Evolutionary conservation across 2,797 vertebrate genomes (phyloP), one percentile per base, ranked within the genome.

Genomic region (Cygnus olor): DNA sequence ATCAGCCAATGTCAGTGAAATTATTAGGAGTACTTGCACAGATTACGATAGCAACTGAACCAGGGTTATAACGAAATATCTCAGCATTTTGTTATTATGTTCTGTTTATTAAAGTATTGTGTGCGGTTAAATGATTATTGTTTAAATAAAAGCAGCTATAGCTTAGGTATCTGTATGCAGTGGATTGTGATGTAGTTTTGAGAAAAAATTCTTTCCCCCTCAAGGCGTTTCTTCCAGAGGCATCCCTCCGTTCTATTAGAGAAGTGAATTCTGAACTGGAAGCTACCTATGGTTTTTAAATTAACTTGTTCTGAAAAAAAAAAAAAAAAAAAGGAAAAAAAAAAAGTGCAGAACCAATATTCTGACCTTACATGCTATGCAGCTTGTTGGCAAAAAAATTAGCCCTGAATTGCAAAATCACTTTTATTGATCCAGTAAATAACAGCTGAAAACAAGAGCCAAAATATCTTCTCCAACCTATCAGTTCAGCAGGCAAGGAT

Each of bases 371-470:
- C 4, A 83, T 56, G 42, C 68, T 88, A 44, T 24, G 28, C n/a
- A 69, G 78, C 53, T 82, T 72, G 74, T 76, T 92, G 78, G 80
- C 93, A 89, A 95, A 93, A 95, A 95, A 96, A 93, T 70, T 69
- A 94, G 51, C 42, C 79, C 74, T 87, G 93, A 93, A 93, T 91
- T 90, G 90, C 76, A 95, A 96, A 96, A 96, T 94, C 91, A 85
- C 76, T 96, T 96, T 79, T 95, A 97, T 96, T 97, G 96, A 97
- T 96, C 85, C 84, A 72, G 83, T 85, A 94, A 95, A 79, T 90
- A 97, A 94, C 79, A 93, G 72, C 86, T 92, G 90, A 96, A 96
- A 94, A 83, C 56, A 93, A 87, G 73, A 77, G 60, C 25, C 38
- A 51, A 57, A 57, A 32, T 54, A 58, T 34, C 82, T 25, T 14